Conservation (phyloP, 2,797 vertebrate genomes). For the Acipenser ruthenus region DNA sequence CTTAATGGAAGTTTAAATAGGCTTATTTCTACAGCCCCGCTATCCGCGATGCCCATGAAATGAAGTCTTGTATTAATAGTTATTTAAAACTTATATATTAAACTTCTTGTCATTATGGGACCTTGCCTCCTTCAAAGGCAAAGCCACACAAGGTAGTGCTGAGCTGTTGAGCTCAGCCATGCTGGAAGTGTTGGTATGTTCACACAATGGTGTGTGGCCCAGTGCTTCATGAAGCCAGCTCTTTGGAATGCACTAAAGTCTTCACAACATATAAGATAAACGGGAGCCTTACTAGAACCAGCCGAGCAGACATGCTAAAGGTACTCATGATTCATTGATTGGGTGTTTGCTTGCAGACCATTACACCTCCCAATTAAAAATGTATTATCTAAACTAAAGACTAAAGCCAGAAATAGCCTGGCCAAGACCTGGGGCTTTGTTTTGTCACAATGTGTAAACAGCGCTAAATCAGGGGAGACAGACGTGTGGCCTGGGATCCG, state of each 20-base stretch:
- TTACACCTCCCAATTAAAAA: conserved; percentile 68
- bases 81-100: too few species aligned
- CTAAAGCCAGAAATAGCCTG: conserved; percentile 46
- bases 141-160: background rate
- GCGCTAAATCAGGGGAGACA: conserved; percentile 22
- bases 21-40: too few species aligned
- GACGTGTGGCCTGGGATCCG: conserved; percentile 15
- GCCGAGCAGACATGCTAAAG: conserved; percentile 44
- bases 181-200: conserved; percentile 35
- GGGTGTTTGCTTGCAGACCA: conserved; percentile 63
- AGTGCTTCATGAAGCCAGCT: conserved; percentile 32
- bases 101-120: too few species aligned
- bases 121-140: too few species aligned
- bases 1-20: too few species aligned
- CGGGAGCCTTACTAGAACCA: conserved; percentile 30
- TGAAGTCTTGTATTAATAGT: too few species aligned
- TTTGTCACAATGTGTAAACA: conserved; percentile 29
- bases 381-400: conserved; percentile 53
- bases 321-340: conserved; percentile 67
- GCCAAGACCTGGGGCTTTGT: conserved; percentile 23
- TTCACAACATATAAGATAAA: conserved; percentile 42
- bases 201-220: conserved; percentile 34
- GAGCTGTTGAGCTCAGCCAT: conserved; percentile 14
- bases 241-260: conserved; percentile 35
- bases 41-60: too few species aligned